These are phyloP conservation scores for Oedothorax gibbosus DNA, from an alignment of 1,140 invertebrate genomes.

Conservation along the genomic window DNA sequence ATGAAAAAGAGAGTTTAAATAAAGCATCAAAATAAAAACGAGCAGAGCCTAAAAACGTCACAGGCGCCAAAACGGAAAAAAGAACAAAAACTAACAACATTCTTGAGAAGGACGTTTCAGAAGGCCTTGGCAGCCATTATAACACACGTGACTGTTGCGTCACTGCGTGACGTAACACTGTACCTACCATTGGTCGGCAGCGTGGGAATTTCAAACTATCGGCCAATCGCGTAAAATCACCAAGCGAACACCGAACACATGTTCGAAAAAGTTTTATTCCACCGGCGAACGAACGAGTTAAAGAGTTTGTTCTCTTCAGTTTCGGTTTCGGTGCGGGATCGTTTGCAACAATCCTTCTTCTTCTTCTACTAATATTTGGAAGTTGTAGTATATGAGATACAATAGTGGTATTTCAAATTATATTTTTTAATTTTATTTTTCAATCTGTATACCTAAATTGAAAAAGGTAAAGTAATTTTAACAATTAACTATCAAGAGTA, in stretches of 20 bases:
- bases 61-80: slow-evolving; percentile 50
- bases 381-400: no score
- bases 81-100: slow-evolving; percentile 25
- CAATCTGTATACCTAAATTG: no score
- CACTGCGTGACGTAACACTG: slow-evolving; percentile 36
- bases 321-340: slow-evolving; percentile 28
- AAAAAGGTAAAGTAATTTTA: no score
- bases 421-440: no score
- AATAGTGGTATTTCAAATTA: no score
- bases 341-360: no score
- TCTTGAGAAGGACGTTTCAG: slow-evolving; percentile 59
- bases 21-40: slow-evolving; percentile 29
- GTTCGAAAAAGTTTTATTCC: slow-evolving; percentile 52
- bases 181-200: slow-evolving; percentile 56
- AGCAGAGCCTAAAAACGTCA: slow-evolving; percentile 41
- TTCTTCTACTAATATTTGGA: no score
- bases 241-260: slow-evolving; percentile 51
- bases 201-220: slow-evolving; percentile 57
- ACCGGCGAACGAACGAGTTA: slow-evolving; percentile 52
- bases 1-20: slow-evolving; percentile 16
- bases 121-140: slow-evolving; percentile 60
- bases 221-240: slow-evolving; percentile 36
- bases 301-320: slow-evolving; percentile 16
- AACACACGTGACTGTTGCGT: slow-evolving; percentile 43
- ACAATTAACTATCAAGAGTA: no score